Evolutionary conservation across 2,113 vertebrate species (phyloP), one percentile per base, ranked within the genome.

Genomic region (Cervus canadensis): DNA sequence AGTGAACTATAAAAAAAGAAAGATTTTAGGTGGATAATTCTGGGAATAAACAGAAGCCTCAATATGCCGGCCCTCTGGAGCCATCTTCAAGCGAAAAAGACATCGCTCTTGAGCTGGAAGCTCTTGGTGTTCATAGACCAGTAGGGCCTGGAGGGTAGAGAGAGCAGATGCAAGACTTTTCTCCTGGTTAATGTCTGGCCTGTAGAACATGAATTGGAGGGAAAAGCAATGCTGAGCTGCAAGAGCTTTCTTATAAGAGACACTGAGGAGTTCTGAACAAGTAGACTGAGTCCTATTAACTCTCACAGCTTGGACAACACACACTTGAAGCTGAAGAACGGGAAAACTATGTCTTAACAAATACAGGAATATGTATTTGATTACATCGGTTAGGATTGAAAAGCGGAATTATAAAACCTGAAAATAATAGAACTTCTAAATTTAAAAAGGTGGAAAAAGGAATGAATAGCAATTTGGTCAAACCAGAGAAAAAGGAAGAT

Each of bases 21-120:
- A 98, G 91, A 97, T 97, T 97, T 83, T n/a, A 30, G 54, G 19
- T 8, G 25, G 6, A 21, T 57, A 88, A 60, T 76, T 94, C 52
- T 92, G 10, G 14, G 48, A 71, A 67, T 23, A 81, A 57, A 50
- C 2, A 40, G 2, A 26, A 28, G 57, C 16, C 9, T 79, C 10
- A 25, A 5, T 45, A 19, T 25, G 2, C 21, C 26, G 0, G 3
- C 21, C 25, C 14, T 87, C n/a, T 5, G 2, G 2, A 3, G 8
- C 33, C 25, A 54, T 1, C n/a, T 85, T n/a, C 1, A 59, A n/a
- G 21, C 2, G 7, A 67, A 26, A 54, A 83, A 83, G 21, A 36
- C 33, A 60, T 21, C 36, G n/a, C 40, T 33, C 13, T n/a, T 36
- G 26, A 79, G 10, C 30, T 40, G 2, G 12, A 1, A 52, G 12